Base-by-base conservation (phyloP, 2,113 vertebrate genomes). In the Zosterops pallidus region DNA sequence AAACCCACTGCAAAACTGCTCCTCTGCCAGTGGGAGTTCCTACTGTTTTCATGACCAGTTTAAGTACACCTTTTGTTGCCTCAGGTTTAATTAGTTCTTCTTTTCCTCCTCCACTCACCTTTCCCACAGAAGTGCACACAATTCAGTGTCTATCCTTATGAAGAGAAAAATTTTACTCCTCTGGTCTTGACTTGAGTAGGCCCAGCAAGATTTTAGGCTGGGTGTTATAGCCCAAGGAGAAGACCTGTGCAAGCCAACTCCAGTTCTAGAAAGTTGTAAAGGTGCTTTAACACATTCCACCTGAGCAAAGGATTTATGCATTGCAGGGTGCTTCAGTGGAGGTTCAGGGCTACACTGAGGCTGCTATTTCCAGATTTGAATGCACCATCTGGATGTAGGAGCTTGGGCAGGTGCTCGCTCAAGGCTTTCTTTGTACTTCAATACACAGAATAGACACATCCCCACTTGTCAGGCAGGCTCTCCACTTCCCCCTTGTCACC, bases 371-470 rank as follows among this genome's bases (percentile, higher is more conserved):
- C 83, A 84, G 68, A 60, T 68, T 3, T 33, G 72, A 94, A 72
- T 64, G 92, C 86, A 92, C 95, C 94, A 96, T 89, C 91, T 94
- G 94, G 52, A 44, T 56, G 62, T 6, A 90, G 60, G 60, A 67
- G n/a, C 76, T 78, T 41, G 76, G 91, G 91, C 94, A 95, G 94
- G 94, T 94, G 94, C 75, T 94, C 29, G 80, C 91, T 94, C 89
- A 89, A 92, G 91, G 86, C 89, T 94, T 91, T 89, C 86, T 93
- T 81, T 81, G 52, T 69, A n/a, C 64, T 81, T 92, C 89, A 94
- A 75, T 52, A 39, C 55, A 74, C 71, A 94, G 52, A 90, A 86
- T 55, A 81, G 76, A 41, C 47, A 65, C 2, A 3, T 50, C 60
- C 83, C 63, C 68, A 22, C 63, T 83, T 67, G 55, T 44, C 90